Evolutionary conservation across 2,113 vertebrate genomes (phyloP).

Genomic region (Pycnonotus jocosus): DNA sequence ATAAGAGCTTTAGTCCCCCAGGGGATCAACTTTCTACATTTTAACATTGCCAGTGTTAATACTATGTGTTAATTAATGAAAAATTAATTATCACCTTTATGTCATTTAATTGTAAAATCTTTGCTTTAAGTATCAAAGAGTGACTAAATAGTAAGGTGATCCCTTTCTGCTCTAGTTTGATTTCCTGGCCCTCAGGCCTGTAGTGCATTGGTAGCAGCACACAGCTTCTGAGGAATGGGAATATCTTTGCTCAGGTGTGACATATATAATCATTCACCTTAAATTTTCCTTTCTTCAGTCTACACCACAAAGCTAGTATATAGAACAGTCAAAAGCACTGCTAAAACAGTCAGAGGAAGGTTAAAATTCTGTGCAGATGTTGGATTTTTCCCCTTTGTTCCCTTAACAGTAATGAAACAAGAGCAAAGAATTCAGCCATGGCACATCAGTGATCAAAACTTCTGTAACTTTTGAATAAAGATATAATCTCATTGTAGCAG

Average conservation of each 20-base stretch:
- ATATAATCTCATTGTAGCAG: neutral
- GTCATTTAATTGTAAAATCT: neutral
- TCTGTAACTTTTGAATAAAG: neutral
- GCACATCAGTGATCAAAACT: slow-evolving; percentile 11
- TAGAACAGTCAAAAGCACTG: neutral
- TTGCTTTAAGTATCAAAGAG: slow-evolving; percentile 1
- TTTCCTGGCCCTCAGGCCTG: slow-evolving; percentile 12
- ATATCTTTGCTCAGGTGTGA: neutral
- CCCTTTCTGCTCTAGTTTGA: neutral
- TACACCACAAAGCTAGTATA: neutral
- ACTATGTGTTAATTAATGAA: neutral
- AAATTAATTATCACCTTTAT: neutral
- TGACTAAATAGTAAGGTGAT: neutral
- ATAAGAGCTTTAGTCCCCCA: neutral
- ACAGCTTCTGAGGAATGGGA: neutral
- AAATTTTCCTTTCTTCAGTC: neutral
- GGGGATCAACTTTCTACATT: neutral
- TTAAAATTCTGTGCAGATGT: neutral
- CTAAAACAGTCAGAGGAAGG: neutral
- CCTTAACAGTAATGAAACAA: neutral
- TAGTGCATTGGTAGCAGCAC: neutral
- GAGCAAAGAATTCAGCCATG: neutral
- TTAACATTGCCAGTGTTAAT: neutral
- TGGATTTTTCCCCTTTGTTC: slow-evolving; percentile 11
- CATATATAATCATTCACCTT: neutral